Conservation (phyloP, 2,888 invertebrate species). For the Alitta virens region DNA sequence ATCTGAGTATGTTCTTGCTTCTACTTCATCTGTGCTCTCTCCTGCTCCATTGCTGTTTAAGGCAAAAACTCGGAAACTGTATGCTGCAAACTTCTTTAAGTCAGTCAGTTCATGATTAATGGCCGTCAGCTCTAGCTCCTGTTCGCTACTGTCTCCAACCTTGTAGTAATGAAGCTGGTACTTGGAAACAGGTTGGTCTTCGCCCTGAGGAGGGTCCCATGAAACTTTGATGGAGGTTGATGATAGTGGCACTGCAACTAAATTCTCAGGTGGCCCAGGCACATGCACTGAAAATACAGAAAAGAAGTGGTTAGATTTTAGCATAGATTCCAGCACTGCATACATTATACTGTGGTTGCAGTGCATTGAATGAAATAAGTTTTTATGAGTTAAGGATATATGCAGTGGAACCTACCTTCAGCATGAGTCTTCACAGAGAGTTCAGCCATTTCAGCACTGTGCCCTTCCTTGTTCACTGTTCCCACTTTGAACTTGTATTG, state of each 20-base stretch:
- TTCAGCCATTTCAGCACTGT: conserved; percentile 70
- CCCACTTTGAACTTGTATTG: conserved; percentile 83
- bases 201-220: conserved; percentile 72
- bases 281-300: conserved; percentile 66
- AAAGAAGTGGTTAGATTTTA: no score
- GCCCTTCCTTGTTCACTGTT: conserved; percentile 73
- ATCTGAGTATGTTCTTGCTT: conserved; percentile 74
- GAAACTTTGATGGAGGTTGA: conserved; percentile 73
- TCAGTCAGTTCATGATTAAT: conserved; percentile 62
- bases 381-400: no score
- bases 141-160: conserved; percentile 34
- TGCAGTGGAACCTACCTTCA: conserved; percentile 55
- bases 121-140: conserved; percentile 49
- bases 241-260: conserved; percentile 68
- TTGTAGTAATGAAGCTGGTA: conserved; percentile 72
- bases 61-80: conserved; percentile 78
- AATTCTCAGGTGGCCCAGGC: conserved; percentile 74
- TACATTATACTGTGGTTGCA: no score
- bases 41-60: conserved; percentile 71
- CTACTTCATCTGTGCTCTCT: conserved; percentile 72
- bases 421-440: conserved; percentile 67
- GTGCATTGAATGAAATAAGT: no score
- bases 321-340: no score
- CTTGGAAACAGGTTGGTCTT: conserved; percentile 63
- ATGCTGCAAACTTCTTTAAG: conserved; percentile 71